A percentile compares a stretch with the other conserved stretches of the same genome.
These are phyloP conservation scores for Pentalonia nigronervosa DNA, from an alignment of 1,140 invertebrate species.

Conservation along the genomic window DNA sequence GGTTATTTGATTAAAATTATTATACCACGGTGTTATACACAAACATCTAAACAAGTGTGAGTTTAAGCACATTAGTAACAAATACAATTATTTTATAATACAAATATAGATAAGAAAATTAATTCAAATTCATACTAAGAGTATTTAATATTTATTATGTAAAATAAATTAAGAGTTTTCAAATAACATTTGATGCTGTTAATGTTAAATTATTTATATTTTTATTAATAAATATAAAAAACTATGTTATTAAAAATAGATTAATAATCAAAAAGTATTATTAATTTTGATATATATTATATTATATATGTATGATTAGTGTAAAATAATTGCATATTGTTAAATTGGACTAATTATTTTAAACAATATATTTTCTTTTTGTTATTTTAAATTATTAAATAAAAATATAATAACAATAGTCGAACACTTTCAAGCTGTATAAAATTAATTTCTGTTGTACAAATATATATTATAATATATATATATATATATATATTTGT, in stretches of 20 bases:
- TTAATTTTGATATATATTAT: too few species aligned
- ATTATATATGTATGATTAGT: too few species aligned
- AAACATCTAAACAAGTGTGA: background rate
- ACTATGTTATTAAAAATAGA: background rate
- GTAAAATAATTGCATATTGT: too few species aligned
- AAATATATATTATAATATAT: too few species aligned
- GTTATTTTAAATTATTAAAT: background rate
- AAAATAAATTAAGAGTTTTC: background rate
- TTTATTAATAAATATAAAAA: background rate
- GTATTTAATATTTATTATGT: background rate
- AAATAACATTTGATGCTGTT: background rate
- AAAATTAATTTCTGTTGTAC: background rate
- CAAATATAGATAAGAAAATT: background rate
- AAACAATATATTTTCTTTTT: background rate
- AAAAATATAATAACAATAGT: background rate
- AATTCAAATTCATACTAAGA: background rate
- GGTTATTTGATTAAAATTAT: slow-evolving; percentile 5
- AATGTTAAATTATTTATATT: background rate
- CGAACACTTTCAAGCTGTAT: background rate
- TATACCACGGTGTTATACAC: background rate
- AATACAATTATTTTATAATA: background rate
- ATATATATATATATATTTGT: too few species aligned
- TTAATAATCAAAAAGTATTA: background rate
- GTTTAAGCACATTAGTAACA: background rate
- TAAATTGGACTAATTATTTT: background rate